Conservation (phyloP, 1,140 invertebrate genomes). For the Aphelenchoides besseyi region DNA sequence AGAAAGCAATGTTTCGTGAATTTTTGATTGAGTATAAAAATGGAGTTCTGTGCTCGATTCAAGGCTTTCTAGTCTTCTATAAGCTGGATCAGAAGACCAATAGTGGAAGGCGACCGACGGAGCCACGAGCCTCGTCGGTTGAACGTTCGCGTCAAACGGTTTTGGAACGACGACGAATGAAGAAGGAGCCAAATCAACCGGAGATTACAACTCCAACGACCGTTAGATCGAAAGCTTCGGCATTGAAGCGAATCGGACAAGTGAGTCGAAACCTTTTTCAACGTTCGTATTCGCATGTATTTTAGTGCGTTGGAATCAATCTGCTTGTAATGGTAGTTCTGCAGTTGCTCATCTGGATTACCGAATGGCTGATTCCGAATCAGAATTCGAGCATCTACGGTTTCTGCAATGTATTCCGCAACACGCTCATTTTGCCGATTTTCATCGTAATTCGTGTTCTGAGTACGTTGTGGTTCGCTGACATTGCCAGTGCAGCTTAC, state of each 20-base stretch:
- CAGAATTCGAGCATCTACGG: conserved; percentile 31
- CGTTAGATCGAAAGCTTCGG: conserved; percentile 27
- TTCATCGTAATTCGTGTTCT: conserved; percentile 45
- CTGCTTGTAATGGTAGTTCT: conserved; percentile 29
- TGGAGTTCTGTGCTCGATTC: conserved; percentile 36
- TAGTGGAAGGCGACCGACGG: background rate
- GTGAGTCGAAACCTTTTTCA: conserved; percentile 20
- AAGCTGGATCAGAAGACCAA: conserved; percentile 33
- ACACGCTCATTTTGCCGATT: conserved; percentile 40
- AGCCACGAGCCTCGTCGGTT: conserved; percentile 5
- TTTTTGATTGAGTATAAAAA: conserved; percentile 44
- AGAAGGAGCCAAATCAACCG: background rate
- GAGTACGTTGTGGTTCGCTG: conserved; percentile 53
- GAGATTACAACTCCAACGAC: conserved; percentile 12
- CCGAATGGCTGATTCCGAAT: conserved; percentile 15
- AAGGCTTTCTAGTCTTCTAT: conserved; percentile 44
- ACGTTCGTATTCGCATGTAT: conserved; percentile 8
- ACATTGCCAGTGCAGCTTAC: conserved; percentile 46
- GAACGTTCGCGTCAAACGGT: conserved; percentile 1
- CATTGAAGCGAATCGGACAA: conserved; percentile 28
- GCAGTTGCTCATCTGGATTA: conserved; percentile 20
- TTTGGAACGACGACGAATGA: conserved; percentile 15
- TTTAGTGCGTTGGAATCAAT: conserved; percentile 48
- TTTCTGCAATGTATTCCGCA: conserved; percentile 38
- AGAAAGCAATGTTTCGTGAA: conserved; percentile 25